Percentiles rank a stretch among this genome's conserved stretches.
phyloP scores from a whole-genome alignment of 2,797 vertebrate species.

The Poecile montanus region DNA sequence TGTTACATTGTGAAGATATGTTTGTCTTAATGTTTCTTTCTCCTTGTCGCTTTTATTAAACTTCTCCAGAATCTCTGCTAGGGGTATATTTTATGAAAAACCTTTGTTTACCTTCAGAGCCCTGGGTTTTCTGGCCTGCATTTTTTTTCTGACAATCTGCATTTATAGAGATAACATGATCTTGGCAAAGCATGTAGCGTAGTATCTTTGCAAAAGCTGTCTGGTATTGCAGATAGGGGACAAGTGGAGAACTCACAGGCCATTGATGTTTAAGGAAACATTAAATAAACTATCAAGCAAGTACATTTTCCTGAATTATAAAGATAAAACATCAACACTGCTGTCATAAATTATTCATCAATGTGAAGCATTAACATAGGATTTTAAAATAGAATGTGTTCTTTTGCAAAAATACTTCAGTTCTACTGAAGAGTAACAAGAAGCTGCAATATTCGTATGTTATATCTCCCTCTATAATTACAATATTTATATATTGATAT shows the following conservation, averaged over 20 bases:
- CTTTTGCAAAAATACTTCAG: not conserved
- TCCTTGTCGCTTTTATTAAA: not conserved
- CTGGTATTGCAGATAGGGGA: slow-evolving; percentile 64
- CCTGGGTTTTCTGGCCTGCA: slow-evolving; percentile 1
- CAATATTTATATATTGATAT: not conserved
- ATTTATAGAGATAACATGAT: slow-evolving; percentile 70
- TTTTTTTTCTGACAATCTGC: slow-evolving; percentile 56
- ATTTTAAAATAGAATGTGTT: not conserved
- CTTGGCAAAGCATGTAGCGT: slow-evolving; percentile 48
- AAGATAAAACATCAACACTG: slow-evolving; percentile 18
- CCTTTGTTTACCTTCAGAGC: slow-evolving; percentile 56
- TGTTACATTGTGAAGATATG: not conserved
- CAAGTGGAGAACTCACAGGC: not conserved
- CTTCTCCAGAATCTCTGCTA: not conserved
- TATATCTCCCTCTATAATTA: not conserved
- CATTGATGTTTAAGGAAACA: slow-evolving; percentile 18
- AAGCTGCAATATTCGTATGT: not conserved
- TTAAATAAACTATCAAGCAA: slow-evolving; percentile 32
- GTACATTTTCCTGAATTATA: slow-evolving; percentile 39
- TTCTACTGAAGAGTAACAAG: not conserved
- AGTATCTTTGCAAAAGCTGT: slow-evolving; percentile 49
- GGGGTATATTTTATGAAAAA: not conserved
- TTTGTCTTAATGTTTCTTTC: not conserved
- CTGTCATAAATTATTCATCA: slow-evolving; percentile 3
- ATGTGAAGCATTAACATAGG: not conserved